Evolutionary conservation across 2,113 vertebrate genomes (phyloP), one percentile per base, ranked within the genome.

Genomic region (Oreotrochilus melanogaster): DNA sequence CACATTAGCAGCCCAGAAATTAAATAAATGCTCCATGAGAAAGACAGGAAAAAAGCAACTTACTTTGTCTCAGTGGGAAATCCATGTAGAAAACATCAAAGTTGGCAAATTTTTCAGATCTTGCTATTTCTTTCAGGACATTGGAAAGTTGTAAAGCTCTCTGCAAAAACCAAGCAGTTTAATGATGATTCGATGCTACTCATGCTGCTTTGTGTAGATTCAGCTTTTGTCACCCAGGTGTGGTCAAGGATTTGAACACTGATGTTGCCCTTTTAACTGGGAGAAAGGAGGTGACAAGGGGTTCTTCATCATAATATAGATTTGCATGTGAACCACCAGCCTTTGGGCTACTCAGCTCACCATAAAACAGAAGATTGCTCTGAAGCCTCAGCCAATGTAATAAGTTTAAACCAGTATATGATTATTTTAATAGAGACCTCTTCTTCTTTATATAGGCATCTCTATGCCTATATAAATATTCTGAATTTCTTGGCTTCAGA

Each of bases 71-170:
- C 84, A 98, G 97, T 74, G 97, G 96, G 71, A 97, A 98, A 92
- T 98, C 97, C 96, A 97, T 65, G 92, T 98, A 98, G 96, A 97
- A 95, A 87, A 98, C 14, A 74, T 97, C 45, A n/a, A 98, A 98
- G 93, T 94, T 97, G 9, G 35, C 22, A 79, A 98, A 98, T 84
- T 93, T 98, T 96, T 98, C 39, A 14, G 94, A 92, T 66, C 73
- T 64, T 6, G 97, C 94, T 69, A 98, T 98, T 89, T 95, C 96
- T 90, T 96, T 89, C 95, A 98, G 95, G 31, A 97, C 94, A 1
- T 30, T 85, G 86, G 98, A 98, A 89, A 98, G 98, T 65, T 98
- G 98, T n/a, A 84, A 65, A 0, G 98, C 98, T 96, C 98, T 98
- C 98, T 98, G 95, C 35, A 92, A 87, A 75, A 79, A 71, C 78